These are phyloP conservation scores for Caranx melampygus DNA, from an alignment of 2,113 vertebrate genomes.

Conservation along the genomic window DNA sequence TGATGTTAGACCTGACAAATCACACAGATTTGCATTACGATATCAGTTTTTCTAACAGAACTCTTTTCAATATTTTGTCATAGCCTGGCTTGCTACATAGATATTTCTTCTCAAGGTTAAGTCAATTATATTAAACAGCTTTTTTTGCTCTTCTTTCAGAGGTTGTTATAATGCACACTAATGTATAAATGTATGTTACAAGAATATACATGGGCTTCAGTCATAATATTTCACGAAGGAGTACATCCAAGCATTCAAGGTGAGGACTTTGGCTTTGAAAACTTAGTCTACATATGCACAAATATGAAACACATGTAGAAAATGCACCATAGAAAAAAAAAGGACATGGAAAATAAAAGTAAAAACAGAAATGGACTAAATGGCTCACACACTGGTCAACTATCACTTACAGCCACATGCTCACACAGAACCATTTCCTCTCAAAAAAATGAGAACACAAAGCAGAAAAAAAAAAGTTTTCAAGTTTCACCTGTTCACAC, in stretches of 20 bases:
- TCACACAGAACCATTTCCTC: conserved; percentile 59
- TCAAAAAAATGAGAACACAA: conserved; percentile 17
- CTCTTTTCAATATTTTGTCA: conserved; percentile 54
- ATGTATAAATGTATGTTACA: conserved; percentile 86
- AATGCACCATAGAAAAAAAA: conserved; percentile 68
- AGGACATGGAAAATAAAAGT: conserved; percentile 34
- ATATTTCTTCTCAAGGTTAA: conserved; percentile 70
- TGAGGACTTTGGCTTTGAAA: conserved; percentile 85
- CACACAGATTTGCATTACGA: conserved; percentile 59
- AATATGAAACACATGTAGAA: conserved; percentile 72
- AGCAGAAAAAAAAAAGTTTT: conserved; percentile 48
- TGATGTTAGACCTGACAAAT: conserved; percentile 70
- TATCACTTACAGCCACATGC: conserved; percentile 57
- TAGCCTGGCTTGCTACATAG: conserved; percentile 67
- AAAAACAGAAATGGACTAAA: conserved; percentile 57
- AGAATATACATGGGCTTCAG: conserved; percentile 84
- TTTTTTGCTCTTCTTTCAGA: conserved; percentile 70
- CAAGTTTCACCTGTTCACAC: conserved; percentile 74
- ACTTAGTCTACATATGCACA: conserved; percentile 82
- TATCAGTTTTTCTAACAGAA: conserved; percentile 63
- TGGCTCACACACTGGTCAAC: conserved; percentile 63
- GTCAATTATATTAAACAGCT: conserved; percentile 81
- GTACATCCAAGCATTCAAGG: conserved; percentile 85
- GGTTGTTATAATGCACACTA: conserved; percentile 83
- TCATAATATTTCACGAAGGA: conserved; percentile 79